Evolutionary conservation across 2,113 vertebrate genomes (phyloP).

Genomic region (Hippolais icterina): DNA sequence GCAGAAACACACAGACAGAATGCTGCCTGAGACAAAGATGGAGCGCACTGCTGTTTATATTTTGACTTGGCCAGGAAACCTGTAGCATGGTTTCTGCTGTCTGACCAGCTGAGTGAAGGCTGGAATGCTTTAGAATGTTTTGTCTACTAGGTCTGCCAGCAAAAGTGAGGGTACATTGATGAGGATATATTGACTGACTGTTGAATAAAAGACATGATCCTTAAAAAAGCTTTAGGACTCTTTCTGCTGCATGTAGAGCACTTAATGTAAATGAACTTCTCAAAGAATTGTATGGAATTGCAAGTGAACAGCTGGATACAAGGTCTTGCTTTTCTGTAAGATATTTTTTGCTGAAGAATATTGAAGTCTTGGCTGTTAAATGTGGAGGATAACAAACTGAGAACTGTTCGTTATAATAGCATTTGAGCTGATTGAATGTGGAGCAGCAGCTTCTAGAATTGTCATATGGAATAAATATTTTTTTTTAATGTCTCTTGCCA

Average conservation of each 20-base stretch:
- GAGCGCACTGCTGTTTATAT: neutral
- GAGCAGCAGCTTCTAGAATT: neutral
- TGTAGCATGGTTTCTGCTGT: neutral
- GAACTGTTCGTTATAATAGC: neutral
- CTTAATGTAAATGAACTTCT: neutral
- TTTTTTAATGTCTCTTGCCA: neutral
- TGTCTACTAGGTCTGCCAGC: neutral
- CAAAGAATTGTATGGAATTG: neutral
- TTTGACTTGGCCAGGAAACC: neutral
- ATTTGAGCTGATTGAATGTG: neutral
- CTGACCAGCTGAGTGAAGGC: neutral
- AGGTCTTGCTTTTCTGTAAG: neutral
- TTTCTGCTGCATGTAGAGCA: neutral
- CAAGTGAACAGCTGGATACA: neutral
- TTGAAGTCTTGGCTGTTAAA: neutral
- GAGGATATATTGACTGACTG: neutral
- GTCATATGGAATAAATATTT: neutral
- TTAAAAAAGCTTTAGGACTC: neutral
- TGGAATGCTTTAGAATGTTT: neutral
- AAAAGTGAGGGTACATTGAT: neutral
- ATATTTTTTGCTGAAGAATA: neutral
- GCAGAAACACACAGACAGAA: neutral
- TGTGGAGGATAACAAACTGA: neutral
- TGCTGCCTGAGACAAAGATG: neutral
- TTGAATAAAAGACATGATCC: neutral